Percentiles rank a stretch among this genome's conserved stretches.
Evolutionary conservation across 2,888 invertebrate species (phyloP).

Genomic region (Craniophora ligustri): DNA sequence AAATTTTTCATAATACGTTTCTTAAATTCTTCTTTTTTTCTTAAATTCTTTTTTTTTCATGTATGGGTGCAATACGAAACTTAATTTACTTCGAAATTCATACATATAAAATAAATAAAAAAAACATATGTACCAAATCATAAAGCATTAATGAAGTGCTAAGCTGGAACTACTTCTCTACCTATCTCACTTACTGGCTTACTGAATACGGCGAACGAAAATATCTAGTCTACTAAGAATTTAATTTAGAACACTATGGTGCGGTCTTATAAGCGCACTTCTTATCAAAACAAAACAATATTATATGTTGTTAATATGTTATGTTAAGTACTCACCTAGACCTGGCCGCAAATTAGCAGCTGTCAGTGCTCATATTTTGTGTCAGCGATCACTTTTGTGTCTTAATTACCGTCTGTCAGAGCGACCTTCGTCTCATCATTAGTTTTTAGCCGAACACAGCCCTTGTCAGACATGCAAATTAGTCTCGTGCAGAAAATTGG

Average conservation of each 20-base stretch:
- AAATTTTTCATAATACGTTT: not conserved
- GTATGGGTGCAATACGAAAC: no score
- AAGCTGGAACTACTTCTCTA: no score
- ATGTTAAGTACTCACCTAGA: constrained; percentile 10
- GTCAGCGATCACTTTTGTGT: constrained; percentile 60
- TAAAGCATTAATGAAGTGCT: no score
- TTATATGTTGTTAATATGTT: no score
- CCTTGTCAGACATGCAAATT: constrained; percentile 70
- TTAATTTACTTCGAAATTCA: no score
- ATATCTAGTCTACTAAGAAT: no score
- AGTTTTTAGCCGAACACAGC: constrained; percentile 54
- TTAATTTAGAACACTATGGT: not conserved
- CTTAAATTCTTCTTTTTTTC: no score
- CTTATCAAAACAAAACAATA: constrained; percentile 32
- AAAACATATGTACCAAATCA: no score
- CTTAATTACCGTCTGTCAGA: constrained; percentile 66
- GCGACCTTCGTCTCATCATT: constrained; percentile 64
- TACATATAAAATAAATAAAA: no score
- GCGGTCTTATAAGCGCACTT: constrained; percentile 12
- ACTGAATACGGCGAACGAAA: no score
- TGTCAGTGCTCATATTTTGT: constrained; percentile 55
- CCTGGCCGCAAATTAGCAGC: constrained; percentile 48
- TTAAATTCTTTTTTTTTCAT: no score
- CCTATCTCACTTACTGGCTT: no score
- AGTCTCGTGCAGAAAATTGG: constrained; percentile 45